Base-by-base conservation (phyloP, 2,113 vertebrate genomes). In the Thalassoma bifasciatum region DNA sequence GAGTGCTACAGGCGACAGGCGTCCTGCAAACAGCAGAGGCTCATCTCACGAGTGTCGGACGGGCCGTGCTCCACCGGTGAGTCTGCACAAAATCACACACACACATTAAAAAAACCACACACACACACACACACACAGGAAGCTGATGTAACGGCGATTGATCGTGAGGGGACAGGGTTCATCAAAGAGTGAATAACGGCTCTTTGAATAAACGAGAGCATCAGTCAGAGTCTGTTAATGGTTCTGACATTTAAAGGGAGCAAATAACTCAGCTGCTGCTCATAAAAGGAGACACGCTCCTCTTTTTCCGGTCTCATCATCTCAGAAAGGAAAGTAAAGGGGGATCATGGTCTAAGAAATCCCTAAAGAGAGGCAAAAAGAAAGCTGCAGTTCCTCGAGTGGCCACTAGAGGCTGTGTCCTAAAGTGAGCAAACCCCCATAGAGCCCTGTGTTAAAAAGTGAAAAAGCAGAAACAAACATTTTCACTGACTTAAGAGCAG, bases 1-100 rank as follows among this genome's bases (percentile, higher is more conserved):
- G 96, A 98, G 85, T 98, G 97, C 90, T 98, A 96, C 92, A 91
- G 97, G 88, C 94, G 95, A 65, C 96, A 96, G 91, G 96, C 96
- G 79, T 93, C 97, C 88, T 98, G 97, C 94, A 97, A 96, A 69
- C 96, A 97, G 86, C 97, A 98, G 91, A 94, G 94, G 72, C 94
- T 95, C 83, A 96, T 98, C 94, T 94, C 94, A 52, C 87, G 96
- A 37, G 94, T 94, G 71, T 91, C 96, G 2, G 95, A 96, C 75
- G 97, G 96, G 60, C 95, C 96, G 26, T 98, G 97, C 88, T 95
- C 96, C 54, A 87, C 94, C 22, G 96, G 97, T 98, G 94, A 91
- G 96, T 93, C 3, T 30, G 30, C 30, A 30, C 3, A 6, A 30
- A 30, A 3, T 4, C 30, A 30, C 30, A 30, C 30, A 30, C 30